Percentiles rank a stretch among this genome's conserved stretches.
Evolutionary conservation across 2,797 vertebrate genomes (phyloP).

Genomic region (Petrocephalus sullivani): DNA sequence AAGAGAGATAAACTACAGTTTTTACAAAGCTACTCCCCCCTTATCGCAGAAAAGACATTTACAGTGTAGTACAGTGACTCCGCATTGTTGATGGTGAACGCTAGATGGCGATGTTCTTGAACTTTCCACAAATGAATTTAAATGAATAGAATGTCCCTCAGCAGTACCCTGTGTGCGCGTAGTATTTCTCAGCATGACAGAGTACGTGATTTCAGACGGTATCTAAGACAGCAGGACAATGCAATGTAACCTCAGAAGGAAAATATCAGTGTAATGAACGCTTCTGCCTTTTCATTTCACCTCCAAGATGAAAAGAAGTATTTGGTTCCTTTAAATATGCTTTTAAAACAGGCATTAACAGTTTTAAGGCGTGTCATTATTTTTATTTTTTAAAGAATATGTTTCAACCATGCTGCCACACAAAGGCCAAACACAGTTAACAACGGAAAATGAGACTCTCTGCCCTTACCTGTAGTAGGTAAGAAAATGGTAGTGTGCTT

Average conservation of each 20-base stretch:
- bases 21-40: constrained; percentile 38
- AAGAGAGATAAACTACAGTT: constrained; percentile 36
- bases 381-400: neutral
- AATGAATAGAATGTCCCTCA: neutral
- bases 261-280: neutral
- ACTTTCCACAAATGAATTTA: constrained; percentile 26
- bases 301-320: neutral
- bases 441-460: neutral
- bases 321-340: constrained; percentile 20
- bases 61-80: constrained; percentile 30
- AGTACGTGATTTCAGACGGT: constrained; percentile 32
- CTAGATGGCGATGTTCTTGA: constrained; percentile 48
- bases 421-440: neutral
- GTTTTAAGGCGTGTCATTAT: constrained; percentile 3
- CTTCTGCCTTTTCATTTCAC: neutral
- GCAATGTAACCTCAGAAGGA: constrained; percentile 23
- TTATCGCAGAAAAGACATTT: constrained; percentile 34
- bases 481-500: neutral
- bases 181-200: neutral
- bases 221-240: constrained; percentile 39
- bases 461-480: neutral
- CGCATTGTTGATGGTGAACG: constrained; percentile 40
- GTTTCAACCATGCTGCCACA: neutral
- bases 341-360: neutral
- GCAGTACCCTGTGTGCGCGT: neutral